Base-by-base conservation (phyloP, 2,113 vertebrate species). In the Ellobius talpinus region DNA sequence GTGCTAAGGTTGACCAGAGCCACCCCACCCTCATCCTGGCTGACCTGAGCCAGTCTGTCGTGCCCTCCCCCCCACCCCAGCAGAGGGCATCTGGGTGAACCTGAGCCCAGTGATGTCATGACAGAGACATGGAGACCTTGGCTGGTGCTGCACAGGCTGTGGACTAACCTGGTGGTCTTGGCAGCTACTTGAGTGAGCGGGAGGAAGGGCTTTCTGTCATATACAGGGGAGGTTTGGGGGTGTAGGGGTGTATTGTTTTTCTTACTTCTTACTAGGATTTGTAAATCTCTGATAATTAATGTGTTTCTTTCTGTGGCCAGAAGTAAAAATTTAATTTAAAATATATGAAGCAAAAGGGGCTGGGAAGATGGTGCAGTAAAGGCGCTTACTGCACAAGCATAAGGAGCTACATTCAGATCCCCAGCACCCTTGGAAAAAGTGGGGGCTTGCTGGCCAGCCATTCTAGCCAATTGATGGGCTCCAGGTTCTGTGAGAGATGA, bases 251-350 rank as follows among this genome's bases (percentile, higher is more conserved):
- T 58, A 19, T 7, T 79, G 33, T 58, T 55, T 3, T 21, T 3
- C n/a, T 47, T 50, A 68, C 17, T 92, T 89, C 58, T 21, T 78
- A 84, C n/a, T 55, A 47, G 50, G 12, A 58, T 85, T 88, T 66
- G 19, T 82, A 39, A 84, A 95, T 91, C 90, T 90, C 42, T 19
- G 84, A 42, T 31, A 70, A 77, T 74, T 93, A 66, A 87, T 3
- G 4, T n/a, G 63, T 79, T 93, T 88, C n/a, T 79, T 81, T 55
- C 91, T 79, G 36, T 61, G 63, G 86, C 70, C 19, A 52, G 66
- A 81, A 95, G 81, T 61, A 61, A 88, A 88, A 72, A 33, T 74
- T 82, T 39, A 58, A 61, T n/a, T 23, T 50, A 68, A 76, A 29
- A 74, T 5, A 52, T 13, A 1, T 1, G 47, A 74, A 81, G 65